Evolutionary conservation across 2,888 invertebrate genomes (phyloP), one percentile per base, ranked within the genome.

Genomic region (Operophtera brumata): DNA sequence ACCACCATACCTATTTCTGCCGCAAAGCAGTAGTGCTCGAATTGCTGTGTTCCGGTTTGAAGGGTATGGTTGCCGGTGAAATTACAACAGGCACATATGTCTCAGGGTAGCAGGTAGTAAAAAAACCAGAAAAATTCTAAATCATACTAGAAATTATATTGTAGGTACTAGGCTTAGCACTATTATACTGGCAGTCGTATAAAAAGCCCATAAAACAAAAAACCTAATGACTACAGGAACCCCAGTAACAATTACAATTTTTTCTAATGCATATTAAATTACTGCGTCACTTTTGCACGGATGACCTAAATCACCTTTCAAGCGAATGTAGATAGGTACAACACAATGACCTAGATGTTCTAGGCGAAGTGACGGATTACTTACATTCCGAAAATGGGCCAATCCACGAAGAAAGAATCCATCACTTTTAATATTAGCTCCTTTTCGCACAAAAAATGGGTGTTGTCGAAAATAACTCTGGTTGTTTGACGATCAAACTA

Each of bases 401-500:
- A 72, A 57, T 77, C 69, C 65, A 70, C 66, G 56, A 69, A 55
- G 41, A 70, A 71, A 54, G 61, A 61, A 59, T 71, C 67, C 82
- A 83, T 83, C 44, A 47, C 59, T 54, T 49, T 20, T 14, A 11
- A 41, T 49, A 30, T 14, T 44, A 7, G 8, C 11, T 40, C 45
- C 60, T 57, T 50, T 53, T 58, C 59, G 53, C 26, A 36, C 57
- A 40, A 64, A 63, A 51, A 54, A 59, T 54, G 49, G 56, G 36
- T 13, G 48, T 62, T 59, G 56, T 63, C 57, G 67, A 70, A 66
- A 61, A 66, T 64, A 62, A 53, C 46, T 65, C 48, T 47, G 52
- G 49, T 45, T 62, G 57, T 59, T 59, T 59, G 69, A 67, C 69
- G 74, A 76, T 77, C 80, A 80, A 80, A 78, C 72, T 67, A 72